Evolutionary conservation across 2,888 invertebrate species (phyloP), one percentile per base, ranked within the genome.

Genomic region (Aelia acuminata): DNA sequence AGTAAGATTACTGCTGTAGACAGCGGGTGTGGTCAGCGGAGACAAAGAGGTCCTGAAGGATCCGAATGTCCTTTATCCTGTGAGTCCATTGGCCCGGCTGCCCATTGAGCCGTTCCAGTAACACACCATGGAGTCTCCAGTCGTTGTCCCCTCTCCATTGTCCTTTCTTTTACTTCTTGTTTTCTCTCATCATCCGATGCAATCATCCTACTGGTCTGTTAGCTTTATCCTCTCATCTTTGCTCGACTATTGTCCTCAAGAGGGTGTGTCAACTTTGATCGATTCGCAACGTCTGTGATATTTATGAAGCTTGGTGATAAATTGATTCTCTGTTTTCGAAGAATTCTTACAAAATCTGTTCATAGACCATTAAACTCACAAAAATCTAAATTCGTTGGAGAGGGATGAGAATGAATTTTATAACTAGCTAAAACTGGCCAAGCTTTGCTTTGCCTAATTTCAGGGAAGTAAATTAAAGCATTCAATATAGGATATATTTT

Each of bases 91-190:
- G 80, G 43, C 80, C 80, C 47, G 43, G n/a, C 15, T 47, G 22
- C 43, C 80, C 43, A 80, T 80, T 80, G n/a, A 80, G 31, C 43
- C 39, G 80, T 39, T 80, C 43, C 80, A 47, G 80, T 47, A 80
- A 80, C 80, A 39, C 80, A 80, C 43, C 80, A 80, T 47, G 43
- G 80, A 80, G 80, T 13, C 80, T 43, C 80, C 39, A 80, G 80
- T 43, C 80, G 80, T 80, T 80, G 43, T 43, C 43, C 80, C 43
- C 80, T 80, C 22, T 8, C 47, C 22, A 80, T 70, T 70, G 80
- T 43, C 22, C 3, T n/a, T 57, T 57, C 57, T 57, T 57, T 80
- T 43, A 47, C 43, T 80, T 43, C 43, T 47, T 47, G n/a, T 80
- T 43, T 80, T 47, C 80, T 80, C 43, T 80, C 43, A 47, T 80